Conservation (phyloP, 1,140 invertebrate species). For the Zelostemma sp. region DNA sequence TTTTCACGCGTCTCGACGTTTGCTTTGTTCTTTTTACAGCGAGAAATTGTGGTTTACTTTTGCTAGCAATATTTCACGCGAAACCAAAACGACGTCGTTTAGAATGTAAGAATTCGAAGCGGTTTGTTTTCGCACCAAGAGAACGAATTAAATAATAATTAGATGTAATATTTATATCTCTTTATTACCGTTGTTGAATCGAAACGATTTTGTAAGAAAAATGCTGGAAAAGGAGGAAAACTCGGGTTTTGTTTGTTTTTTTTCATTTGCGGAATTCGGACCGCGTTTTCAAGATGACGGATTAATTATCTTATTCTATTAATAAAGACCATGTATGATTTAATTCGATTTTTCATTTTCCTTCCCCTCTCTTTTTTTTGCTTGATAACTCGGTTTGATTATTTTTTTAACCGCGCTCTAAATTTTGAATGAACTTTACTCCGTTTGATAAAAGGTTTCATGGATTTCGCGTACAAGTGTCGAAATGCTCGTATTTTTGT, state of each 20-base stretch:
- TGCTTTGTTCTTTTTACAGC: not conserved
- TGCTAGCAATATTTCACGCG: not conserved
- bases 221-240: conserved; percentile 25
- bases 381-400: not conserved
- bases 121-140: conserved; percentile 22
- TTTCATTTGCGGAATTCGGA: too few species aligned
- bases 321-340: conserved; percentile 65
- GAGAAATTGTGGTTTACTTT: not conserved
- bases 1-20: not conserved
- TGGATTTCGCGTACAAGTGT: too few species aligned
- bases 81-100: not conserved
- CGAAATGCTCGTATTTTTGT: too few species aligned
- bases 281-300: too few species aligned
- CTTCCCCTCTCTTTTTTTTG: not conserved
- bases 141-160: conserved; percentile 25
- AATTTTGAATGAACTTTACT: not conserved
- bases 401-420: not conserved
- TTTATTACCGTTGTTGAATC: conserved; percentile 43
- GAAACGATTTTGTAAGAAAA: conserved; percentile 27
- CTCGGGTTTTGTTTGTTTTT: not conserved
- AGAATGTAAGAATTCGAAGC: not conserved
- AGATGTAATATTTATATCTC: conserved; percentile 57
- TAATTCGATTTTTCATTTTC: conserved; percentile 36
- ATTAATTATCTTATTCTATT: conserved; percentile 60
- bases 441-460: not conserved